These are phyloP conservation scores for Micronycteris hirsuta DNA, from an alignment of 2,113 vertebrate genomes.

Conservation along the genomic window DNA sequence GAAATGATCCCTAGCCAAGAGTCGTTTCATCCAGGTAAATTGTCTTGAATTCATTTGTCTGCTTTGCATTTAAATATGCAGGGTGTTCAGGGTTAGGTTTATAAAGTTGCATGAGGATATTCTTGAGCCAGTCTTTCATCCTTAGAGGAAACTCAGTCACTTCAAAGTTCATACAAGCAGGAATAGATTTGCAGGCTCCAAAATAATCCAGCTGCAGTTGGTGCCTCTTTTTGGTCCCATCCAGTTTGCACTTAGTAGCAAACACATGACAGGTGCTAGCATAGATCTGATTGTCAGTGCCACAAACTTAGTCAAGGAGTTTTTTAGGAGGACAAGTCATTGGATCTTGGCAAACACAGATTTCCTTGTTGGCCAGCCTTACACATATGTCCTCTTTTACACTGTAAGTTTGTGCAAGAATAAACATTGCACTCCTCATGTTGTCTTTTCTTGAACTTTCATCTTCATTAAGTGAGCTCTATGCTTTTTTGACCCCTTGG, in stretches of 20 bases:
- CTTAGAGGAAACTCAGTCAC: conserved; percentile 90
- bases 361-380: conserved; percentile 62
- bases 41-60: conserved; percentile 89
- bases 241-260: conserved; percentile 89
- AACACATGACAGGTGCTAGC: conserved; percentile 89
- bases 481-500: conserved; percentile 38
- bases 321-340: conserved; percentile 76
- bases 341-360: conserved; percentile 80
- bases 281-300: conserved; percentile 93
- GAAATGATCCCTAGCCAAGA: conserved; percentile 83
- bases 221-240: conserved; percentile 88
- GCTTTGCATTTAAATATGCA: conserved; percentile 88
- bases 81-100: conserved; percentile 81
- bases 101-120: conserved; percentile 90
- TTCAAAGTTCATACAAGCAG: conserved; percentile 86
- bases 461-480: neutral
- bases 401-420: conserved; percentile 75
- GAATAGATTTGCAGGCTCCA: conserved; percentile 91
- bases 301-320: conserved; percentile 83
- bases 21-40: conserved; percentile 87
- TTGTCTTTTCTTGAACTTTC: conserved; percentile 39
- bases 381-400: conserved; percentile 78
- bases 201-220: conserved; percentile 92
- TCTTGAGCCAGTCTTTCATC: conserved; percentile 95
- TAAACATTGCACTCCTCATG: neutral